phyloP scores from a whole-genome alignment of 2,888 invertebrate genomes.

The Chorisops tibialis region DNA sequence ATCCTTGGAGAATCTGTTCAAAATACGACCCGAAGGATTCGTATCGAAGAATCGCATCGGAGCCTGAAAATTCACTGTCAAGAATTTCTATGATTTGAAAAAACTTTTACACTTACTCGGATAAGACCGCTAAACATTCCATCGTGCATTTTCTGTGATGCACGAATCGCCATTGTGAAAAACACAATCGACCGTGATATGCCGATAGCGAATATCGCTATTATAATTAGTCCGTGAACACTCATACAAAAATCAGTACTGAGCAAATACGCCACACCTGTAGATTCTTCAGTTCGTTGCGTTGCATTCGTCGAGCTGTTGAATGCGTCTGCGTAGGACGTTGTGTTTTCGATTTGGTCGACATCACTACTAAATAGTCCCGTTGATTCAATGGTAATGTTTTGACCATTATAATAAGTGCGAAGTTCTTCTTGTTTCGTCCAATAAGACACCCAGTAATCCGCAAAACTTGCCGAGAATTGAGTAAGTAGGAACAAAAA shows the following conservation, averaged over 20 bases:
- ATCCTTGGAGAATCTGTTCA: slow-evolving; percentile 80
- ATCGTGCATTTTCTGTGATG: slow-evolving; percentile 68
- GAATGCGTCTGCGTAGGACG: background rate
- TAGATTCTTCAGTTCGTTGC: background rate
- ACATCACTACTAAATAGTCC: background rate
- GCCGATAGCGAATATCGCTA: slow-evolving; percentile 56
- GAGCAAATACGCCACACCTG: slow-evolving; percentile 17
- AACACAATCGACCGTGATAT: slow-evolving; percentile 63
- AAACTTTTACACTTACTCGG: slow-evolving; percentile 24
- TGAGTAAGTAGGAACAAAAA: slow-evolving; percentile 57
- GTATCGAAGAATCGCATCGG: slow-evolving; percentile 75
- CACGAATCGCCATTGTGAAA: slow-evolving; percentile 60
- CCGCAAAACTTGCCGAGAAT: slow-evolving; percentile 60
- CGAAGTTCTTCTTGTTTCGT: slow-evolving; percentile 39
- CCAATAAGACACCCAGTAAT: slow-evolving; percentile 71
- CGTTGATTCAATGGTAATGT: background rate
- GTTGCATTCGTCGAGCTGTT: background rate
- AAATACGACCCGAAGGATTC: slow-evolving; percentile 76
- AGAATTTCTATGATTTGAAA: no score
- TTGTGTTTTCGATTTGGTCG: background rate
- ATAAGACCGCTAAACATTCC: slow-evolving; percentile 60
- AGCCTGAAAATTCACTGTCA: slow-evolving; percentile 44
- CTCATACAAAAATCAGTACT: slow-evolving; percentile 56
- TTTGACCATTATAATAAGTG: slow-evolving; percentile 8
- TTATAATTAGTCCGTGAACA: slow-evolving; percentile 60